Percentiles rank a stretch among this genome's conserved stretches.
These are phyloP conservation scores for Pissodes strobi DNA, from an alignment of 1,140 invertebrate genomes.

Conservation along the genomic window DNA sequence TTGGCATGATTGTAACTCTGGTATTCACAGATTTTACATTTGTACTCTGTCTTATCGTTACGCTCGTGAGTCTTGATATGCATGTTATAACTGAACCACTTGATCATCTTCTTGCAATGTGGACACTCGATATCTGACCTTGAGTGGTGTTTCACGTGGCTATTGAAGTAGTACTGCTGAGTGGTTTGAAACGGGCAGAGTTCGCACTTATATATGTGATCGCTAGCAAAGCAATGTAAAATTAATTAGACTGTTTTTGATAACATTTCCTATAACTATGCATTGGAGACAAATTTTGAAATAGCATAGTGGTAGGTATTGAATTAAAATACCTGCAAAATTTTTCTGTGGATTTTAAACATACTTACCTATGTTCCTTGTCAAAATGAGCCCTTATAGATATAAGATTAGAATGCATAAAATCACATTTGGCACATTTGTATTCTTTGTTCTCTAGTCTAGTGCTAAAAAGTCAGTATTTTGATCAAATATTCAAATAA, in stretches of 20 bases:
- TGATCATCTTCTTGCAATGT: conserved; percentile 16
- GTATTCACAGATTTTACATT: conserved; percentile 17
- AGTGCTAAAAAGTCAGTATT: not conserved
- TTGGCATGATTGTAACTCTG: conserved; percentile 22
- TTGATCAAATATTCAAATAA: no score
- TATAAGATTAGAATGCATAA: not conserved
- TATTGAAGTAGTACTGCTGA: conserved; percentile 23
- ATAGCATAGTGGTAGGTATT: not conserved
- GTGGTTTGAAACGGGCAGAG: conserved; percentile 18
- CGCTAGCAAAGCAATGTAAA: not conserved
- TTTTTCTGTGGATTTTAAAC: not conserved
- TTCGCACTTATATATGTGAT: not conserved
- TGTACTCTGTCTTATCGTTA: conserved; percentile 17
- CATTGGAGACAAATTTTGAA: not conserved
- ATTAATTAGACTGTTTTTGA: not conserved
- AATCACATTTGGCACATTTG: conserved; percentile 20
- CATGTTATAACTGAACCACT: conserved; percentile 24
- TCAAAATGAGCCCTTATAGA: conserved; percentile 11
- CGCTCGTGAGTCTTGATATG: conserved; percentile 19
- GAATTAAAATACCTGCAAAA: not conserved
- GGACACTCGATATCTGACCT: conserved; percentile 10
- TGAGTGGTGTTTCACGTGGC: conserved; percentile 3
- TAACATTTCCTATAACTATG: not conserved
- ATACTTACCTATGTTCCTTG: conserved; percentile 12
- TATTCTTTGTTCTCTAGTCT: conserved; percentile 15